Percentiles rank a stretch among this genome's conserved stretches.
phyloP scores from a whole-genome alignment of 1,140 invertebrate species.

The Holcopasites calliopsidis region DNA sequence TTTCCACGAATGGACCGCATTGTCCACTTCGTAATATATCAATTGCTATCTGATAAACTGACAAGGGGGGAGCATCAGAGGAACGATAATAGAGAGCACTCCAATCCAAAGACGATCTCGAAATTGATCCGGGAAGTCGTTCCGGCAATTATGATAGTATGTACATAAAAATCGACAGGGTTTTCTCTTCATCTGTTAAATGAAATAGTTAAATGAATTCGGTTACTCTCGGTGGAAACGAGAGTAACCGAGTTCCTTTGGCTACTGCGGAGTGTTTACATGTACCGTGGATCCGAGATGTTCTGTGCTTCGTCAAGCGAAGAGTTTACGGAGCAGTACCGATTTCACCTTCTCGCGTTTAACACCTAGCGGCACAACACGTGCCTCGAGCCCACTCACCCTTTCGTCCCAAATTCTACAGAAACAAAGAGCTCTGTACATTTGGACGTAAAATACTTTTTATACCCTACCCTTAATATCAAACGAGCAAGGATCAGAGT shows the following conservation, averaged over 20 bases:
- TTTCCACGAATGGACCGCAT: not conserved
- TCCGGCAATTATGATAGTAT: no score
- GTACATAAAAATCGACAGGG: no score
- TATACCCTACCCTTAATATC: no score
- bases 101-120: no score
- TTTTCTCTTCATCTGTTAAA: not conserved
- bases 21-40: not conserved
- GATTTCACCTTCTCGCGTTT: constrained; percentile 38
- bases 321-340: constrained; percentile 57
- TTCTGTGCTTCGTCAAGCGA: constrained; percentile 62
- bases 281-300: constrained; percentile 47
- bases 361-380: constrained; percentile 35
- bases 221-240: constrained; percentile 29
- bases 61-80: not conserved
- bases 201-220: no score
- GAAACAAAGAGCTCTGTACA: no score
- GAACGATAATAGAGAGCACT: not conserved
- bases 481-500: no score
- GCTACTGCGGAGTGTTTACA: constrained; percentile 44
- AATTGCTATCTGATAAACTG: not conserved
- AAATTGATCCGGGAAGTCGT: no score
- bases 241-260: constrained; percentile 50
- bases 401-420: no score
- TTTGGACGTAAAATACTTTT: no score
- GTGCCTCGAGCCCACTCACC: not conserved